Conservation (phyloP, 2,113 vertebrate species). For the Aviceda subcristata region DNA sequence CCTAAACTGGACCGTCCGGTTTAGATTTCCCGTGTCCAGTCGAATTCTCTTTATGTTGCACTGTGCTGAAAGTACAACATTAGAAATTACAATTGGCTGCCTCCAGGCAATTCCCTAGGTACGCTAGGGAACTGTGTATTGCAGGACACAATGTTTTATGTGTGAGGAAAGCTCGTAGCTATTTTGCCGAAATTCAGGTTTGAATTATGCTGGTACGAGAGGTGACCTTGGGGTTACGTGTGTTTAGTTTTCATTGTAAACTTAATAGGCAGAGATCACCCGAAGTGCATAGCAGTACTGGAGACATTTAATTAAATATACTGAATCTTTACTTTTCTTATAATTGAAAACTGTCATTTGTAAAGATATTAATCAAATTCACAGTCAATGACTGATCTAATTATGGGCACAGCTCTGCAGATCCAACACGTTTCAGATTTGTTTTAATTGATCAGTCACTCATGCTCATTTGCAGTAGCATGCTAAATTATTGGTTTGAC, state of each 20-base stretch:
- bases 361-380: conserved; percentile 58
- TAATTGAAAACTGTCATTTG: conserved; percentile 60
- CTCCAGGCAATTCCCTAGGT: not conserved
- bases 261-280: conserved; percentile 43
- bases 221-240: conserved; percentile 18
- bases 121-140: not conserved
- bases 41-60: not conserved
- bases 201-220: not conserved
- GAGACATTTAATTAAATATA: conserved; percentile 46
- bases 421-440: conserved; percentile 28
- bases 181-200: conserved; percentile 10
- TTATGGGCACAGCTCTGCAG: conserved; percentile 26
- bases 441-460: conserved; percentile 66
- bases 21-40: not conserved
- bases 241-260: conserved; percentile 47
- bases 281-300: not conserved
- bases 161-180: not conserved
- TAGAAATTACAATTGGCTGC: conserved; percentile 23
- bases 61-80: not conserved
- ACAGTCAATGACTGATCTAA: conserved; percentile 54
- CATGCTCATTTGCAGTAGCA: conserved; percentile 44
- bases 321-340: conserved; percentile 53
- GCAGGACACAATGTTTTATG: not conserved
- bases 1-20: not conserved
- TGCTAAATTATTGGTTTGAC: conserved; percentile 53